Percentiles rank a stretch among this genome's conserved stretches.
Conservation (phyloP, 1,140 invertebrate species). For the Caligus rogercresseyi region DNA sequence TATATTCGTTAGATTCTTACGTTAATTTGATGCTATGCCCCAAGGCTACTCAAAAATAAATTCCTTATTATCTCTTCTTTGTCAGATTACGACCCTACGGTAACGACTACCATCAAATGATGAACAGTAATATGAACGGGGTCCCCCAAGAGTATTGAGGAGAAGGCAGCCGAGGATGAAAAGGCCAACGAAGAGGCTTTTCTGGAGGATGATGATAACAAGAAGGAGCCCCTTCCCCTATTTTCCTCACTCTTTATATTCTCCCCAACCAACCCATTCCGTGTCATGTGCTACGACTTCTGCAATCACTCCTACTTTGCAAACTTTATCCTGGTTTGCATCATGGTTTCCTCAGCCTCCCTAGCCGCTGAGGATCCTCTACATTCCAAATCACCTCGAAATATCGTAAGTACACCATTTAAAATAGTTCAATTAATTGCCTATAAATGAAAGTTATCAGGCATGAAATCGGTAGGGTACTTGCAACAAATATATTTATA, state of each 20-base stretch:
- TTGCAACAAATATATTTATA: too few species aligned
- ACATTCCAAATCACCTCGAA: conserved; percentile 32
- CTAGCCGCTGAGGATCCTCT: conserved; percentile 46
- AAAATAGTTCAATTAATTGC: background rate
- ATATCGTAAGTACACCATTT: conserved; percentile 24
- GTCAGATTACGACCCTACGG: background rate
- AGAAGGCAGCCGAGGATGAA: conserved; percentile 25
- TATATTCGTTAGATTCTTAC: too few species aligned
- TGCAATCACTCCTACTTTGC: conserved; percentile 35
- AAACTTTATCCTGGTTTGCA: conserved; percentile 40
- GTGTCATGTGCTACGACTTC: conserved; percentile 7
- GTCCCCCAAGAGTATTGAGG: background rate
- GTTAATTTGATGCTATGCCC: too few species aligned
- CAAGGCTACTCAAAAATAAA: too few species aligned
- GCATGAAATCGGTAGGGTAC: too few species aligned
- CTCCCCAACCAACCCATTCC: conserved; percentile 34
- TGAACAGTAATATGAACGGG: background rate
- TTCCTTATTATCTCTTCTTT: too few species aligned
- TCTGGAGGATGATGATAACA: background rate
- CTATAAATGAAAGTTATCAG: too few species aligned
- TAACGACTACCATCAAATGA: background rate
- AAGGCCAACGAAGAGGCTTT: conserved; percentile 10
- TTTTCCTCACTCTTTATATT: conserved; percentile 43
- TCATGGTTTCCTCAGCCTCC: conserved; percentile 38
- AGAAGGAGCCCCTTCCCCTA: conserved; percentile 35